Conservation (phyloP, 2,797 vertebrate species). For the Thalassophryne amazonica region DNA sequence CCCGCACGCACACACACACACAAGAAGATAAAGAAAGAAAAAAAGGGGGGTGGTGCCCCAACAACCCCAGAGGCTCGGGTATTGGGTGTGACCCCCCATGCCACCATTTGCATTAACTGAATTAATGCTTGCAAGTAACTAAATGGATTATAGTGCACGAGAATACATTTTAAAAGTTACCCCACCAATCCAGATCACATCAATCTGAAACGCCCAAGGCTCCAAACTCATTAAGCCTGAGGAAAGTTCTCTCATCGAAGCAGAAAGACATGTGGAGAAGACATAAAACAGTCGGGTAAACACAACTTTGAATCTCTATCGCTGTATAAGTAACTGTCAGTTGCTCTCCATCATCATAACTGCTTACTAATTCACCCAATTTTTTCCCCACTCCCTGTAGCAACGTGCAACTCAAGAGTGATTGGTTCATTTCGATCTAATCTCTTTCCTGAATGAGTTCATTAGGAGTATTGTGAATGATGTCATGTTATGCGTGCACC, state of each 20-base stretch:
- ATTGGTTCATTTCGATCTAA: slow-evolving; percentile 69
- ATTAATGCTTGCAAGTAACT: slow-evolving; percentile 17
- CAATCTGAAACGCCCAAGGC: slow-evolving; percentile 55
- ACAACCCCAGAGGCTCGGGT: no score
- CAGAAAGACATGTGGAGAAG: slow-evolving; percentile 58
- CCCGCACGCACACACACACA: no score
- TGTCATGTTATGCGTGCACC: slow-evolving; percentile 37
- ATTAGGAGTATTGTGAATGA: slow-evolving; percentile 67
- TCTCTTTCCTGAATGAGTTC: slow-evolving; percentile 52
- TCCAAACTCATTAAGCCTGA: slow-evolving; percentile 60
- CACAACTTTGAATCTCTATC: slow-evolving; percentile 70
- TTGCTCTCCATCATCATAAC: slow-evolving; percentile 69
- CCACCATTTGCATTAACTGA: no score
- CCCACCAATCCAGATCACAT: slow-evolving; percentile 44
- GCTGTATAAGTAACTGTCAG: slow-evolving; percentile 68
- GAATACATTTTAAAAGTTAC: slow-evolving; percentile 46
- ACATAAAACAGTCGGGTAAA: slow-evolving; percentile 72
- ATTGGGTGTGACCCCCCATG: no score
- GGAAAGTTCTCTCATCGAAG: slow-evolving; percentile 57
- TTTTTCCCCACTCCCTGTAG: slow-evolving; percentile 29
- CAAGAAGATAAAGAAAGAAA: no score
- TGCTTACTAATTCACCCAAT: slow-evolving; percentile 65
- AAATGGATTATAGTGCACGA: slow-evolving; percentile 18
- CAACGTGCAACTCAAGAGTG: slow-evolving; percentile 49
- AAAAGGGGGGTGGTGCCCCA: no score